Evolutionary conservation across 1,140 invertebrate species (phyloP).

Genomic region (Drosophila murphyi): DNA sequence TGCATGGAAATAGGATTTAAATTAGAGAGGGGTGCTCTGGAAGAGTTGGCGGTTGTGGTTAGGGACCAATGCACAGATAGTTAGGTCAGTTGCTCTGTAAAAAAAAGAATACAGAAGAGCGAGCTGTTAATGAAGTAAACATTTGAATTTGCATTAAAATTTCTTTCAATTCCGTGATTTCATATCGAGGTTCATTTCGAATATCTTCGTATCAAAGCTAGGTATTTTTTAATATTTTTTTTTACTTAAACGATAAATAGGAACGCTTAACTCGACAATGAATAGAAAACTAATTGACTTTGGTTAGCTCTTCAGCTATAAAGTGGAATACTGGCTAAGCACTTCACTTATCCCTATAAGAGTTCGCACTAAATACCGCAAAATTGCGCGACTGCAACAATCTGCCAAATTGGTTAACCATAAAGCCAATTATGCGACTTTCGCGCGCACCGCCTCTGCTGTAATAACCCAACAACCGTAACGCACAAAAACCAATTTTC

Average conservation of each 20-base stretch:
- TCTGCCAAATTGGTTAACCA: conserved; percentile 29
- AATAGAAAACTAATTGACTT: neutral
- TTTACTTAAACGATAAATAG: neutral
- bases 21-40: neutral
- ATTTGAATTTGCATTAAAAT: neutral
- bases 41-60: neutral
- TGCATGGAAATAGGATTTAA: conserved; percentile 48
- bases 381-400: conserved; percentile 32
- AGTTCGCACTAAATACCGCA: conserved; percentile 10
- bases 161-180: too few species aligned
- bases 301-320: neutral
- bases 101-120: too few species aligned
- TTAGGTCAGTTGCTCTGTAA: neutral
- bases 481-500: conserved; percentile 49
- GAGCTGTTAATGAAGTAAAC: too few species aligned
- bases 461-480: conserved; percentile 11
- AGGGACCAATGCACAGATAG: conserved; percentile 15
- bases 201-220: too few species aligned
- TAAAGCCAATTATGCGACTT: conserved; percentile 27
- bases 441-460: neutral
- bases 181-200: too few species aligned
- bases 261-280: neutral
- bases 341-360: conserved; percentile 1
- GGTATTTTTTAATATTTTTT: too few species aligned
- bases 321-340: conserved; percentile 2